phyloP scores from a whole-genome alignment of 2,888 invertebrate species.

The Hydriomena furcata region DNA sequence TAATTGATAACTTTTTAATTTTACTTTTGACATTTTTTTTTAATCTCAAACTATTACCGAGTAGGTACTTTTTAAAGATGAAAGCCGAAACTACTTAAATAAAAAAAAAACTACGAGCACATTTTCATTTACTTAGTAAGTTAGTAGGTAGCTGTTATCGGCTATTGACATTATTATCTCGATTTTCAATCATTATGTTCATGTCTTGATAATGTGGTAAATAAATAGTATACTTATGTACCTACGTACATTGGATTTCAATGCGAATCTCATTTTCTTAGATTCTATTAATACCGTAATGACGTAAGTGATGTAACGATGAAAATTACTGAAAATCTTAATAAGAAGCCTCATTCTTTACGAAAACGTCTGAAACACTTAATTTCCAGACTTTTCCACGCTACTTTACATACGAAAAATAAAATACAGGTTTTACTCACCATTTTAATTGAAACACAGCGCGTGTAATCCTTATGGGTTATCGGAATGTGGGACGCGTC shows the following conservation, averaged over 20 bases:
- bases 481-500: constrained; percentile 40
- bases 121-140: no score
- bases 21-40: no score
- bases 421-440: constrained; percentile 52
- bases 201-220: no score
- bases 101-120: no score
- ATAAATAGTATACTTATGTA: no score
- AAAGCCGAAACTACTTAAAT: no score
- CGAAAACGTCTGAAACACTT: background rate
- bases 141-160: no score
- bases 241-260: constrained; percentile 7
- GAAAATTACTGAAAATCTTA: constrained; percentile 23
- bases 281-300: constrained; percentile 31
- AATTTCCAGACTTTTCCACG: background rate
- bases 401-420: background rate
- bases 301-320: constrained; percentile 33
- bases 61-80: no score
- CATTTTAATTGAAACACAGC: constrained; percentile 61
- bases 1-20: no score
- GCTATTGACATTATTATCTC: no score
- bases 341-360: background rate
- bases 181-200: no score
- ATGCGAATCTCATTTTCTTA: constrained; percentile 10
- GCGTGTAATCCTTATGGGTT: constrained; percentile 42
- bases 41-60: no score